Evolutionary conservation across 2,797 vertebrate genomes (phyloP).

Genomic region (Darevskia mixta): DNA sequence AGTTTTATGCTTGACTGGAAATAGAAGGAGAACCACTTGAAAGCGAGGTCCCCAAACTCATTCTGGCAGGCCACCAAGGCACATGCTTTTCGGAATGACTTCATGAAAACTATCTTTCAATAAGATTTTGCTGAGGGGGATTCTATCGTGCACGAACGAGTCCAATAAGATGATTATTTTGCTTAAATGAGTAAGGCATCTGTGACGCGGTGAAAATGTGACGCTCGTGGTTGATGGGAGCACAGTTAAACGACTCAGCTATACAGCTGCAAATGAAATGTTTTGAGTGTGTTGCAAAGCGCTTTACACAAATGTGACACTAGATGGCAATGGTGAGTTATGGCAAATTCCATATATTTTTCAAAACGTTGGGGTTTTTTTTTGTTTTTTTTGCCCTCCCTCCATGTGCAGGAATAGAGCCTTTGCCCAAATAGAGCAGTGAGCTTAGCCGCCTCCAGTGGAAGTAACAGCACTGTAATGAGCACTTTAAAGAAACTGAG

Average conservation of each 20-base stretch:
- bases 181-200: slow-evolving; percentile 16
- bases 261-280: too few species aligned
- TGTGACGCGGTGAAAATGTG: neutral
- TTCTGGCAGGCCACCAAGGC: slow-evolving; percentile 41
- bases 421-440: neutral
- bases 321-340: too few species aligned
- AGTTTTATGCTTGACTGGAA: slow-evolving; percentile 38
- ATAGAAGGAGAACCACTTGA: slow-evolving; percentile 37
- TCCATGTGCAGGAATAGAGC: neutral
- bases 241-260: neutral
- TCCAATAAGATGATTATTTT: slow-evolving; percentile 19
- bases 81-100: neutral
- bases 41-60: slow-evolving; percentile 32
- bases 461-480: neutral
- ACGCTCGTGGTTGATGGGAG: neutral
- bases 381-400: neutral
- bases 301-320: too few species aligned
- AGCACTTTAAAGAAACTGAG: neutral
- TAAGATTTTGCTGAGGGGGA: slow-evolving; percentile 31
- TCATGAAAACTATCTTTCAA: slow-evolving; percentile 41
- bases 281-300: too few species aligned
- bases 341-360: too few species aligned
- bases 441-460: too few species aligned
- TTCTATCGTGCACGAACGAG: slow-evolving; percentile 20
- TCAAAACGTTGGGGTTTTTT: too few species aligned